Conservation (phyloP, 2,888 invertebrate species). For the Ametastegia equiseti region DNA sequence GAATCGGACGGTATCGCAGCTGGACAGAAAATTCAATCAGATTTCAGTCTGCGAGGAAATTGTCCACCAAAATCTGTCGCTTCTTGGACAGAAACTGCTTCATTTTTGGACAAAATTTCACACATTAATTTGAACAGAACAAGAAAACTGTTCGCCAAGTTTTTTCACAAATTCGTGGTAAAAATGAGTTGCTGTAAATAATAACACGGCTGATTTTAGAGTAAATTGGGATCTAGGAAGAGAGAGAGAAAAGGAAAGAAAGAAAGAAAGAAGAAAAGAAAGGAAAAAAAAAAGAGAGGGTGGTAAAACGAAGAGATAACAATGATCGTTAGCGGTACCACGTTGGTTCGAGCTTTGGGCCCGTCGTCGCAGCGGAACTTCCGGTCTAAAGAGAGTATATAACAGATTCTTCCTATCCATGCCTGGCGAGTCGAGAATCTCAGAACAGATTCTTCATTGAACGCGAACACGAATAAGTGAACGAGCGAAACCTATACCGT, state of each 20-base stretch:
- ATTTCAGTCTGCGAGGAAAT: too few relatives aligned
- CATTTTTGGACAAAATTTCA: too few relatives aligned
- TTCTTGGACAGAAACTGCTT: too few relatives aligned
- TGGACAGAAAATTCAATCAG: too few relatives aligned
- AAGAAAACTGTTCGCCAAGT: not conserved
- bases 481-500: slow-evolving; percentile 21
- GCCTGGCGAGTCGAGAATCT: not conserved
- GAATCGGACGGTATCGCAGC: too few relatives aligned
- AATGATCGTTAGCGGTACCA: slow-evolving; percentile 32
- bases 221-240: slow-evolving; percentile 10
- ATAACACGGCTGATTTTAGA: not conserved
- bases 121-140: too few relatives aligned
- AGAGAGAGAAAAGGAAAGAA: not conserved
- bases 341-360: not conserved
- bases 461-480: not conserved
- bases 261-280: not conserved
- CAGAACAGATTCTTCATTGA: slow-evolving; percentile 11
- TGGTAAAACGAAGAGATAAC: not conserved
- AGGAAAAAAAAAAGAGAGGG: not conserved
- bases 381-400: slow-evolving; percentile 30
- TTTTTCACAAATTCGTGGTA: not conserved
- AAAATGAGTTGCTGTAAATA: not conserved
- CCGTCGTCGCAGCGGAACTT: not conserved
- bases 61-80: too few relatives aligned
- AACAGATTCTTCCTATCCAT: not conserved